Percentiles rank a stretch among this genome's conserved stretches.
Conservation (phyloP, 1,140 invertebrate species). For the Halyomorpha halys region DNA sequence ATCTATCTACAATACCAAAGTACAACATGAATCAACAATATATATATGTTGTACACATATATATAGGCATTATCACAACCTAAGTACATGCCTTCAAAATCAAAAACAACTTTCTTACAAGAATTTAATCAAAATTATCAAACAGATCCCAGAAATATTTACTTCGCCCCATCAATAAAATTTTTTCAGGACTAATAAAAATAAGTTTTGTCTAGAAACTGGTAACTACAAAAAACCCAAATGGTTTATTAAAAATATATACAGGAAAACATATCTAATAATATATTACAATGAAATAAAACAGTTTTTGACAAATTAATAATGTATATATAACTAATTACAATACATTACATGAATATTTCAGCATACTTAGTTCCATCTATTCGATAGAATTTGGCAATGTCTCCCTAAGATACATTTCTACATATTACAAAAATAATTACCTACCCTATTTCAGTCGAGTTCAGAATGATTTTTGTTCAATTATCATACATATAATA, state of each 20-base stretch:
- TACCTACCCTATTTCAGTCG: slow-evolving; percentile 13
- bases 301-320: too few relatives aligned
- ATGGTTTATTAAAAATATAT: too few relatives aligned
- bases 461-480: slow-evolving; percentile 9
- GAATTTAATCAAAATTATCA: not conserved
- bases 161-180: not conserved
- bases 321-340: too few relatives aligned
- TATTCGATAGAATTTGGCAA: not conserved
- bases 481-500: too few relatives aligned
- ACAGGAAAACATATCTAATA: too few relatives aligned
- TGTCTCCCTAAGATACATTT: not conserved
- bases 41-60: not conserved
- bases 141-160: not conserved
- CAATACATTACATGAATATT: too few relatives aligned
- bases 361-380: too few relatives aligned
- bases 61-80: slow-evolving; percentile 15
- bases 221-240: slow-evolving; percentile 1
- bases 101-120: not conserved
- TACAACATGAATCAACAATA: slow-evolving; percentile 19
- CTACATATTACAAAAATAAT: slow-evolving; percentile 10
- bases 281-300: too few relatives aligned
- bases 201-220: not conserved
- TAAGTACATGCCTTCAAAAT: slow-evolving; percentile 10
- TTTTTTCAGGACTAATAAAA: not conserved
- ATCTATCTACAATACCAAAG: slow-evolving; percentile 16